Conservation (phyloP, 2,797 vertebrate species). For the Amphiprion clarkii region DNA sequence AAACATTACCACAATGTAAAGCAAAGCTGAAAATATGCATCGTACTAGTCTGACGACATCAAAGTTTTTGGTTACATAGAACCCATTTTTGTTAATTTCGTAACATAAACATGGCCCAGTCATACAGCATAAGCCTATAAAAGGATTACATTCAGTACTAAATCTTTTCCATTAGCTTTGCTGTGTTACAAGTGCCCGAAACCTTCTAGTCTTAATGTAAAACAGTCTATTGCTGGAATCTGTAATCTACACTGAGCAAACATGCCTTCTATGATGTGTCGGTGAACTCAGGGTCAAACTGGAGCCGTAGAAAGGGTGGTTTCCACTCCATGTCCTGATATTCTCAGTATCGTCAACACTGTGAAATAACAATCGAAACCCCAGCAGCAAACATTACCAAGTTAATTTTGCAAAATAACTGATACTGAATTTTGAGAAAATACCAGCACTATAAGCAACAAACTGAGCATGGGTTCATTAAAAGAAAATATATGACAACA, state of each 20-base stretch:
- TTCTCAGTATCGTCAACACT: constrained; percentile 45
- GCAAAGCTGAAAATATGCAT: not conserved
- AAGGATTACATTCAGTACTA: not conserved
- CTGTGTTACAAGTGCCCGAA: not conserved
- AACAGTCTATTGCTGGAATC: constrained; percentile 9
- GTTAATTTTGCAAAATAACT: not conserved
- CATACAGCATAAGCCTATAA: not conserved
- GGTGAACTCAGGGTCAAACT: constrained; percentile 42
- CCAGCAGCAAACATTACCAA: not conserved
- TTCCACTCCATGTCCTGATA: constrained; percentile 29
- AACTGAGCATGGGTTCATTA: not conserved
- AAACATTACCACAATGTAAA: not conserved
- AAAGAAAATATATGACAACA: not conserved
- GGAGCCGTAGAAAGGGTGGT: constrained; percentile 9
- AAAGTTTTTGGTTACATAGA: not conserved
- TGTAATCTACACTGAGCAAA: constrained; percentile 55
- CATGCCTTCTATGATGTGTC: constrained; percentile 40
- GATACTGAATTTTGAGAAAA: constrained; percentile 8
- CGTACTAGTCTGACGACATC: not conserved
- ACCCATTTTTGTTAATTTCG: not conserved
- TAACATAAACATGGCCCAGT: not conserved
- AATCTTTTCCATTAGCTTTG: not conserved
- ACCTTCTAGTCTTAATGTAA: not conserved
- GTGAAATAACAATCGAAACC: not conserved
- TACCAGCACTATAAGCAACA: not conserved